Evolutionary conservation across 2,888 invertebrate genomes (phyloP), one percentile per base, ranked within the genome.

Genomic region (Dorcus parallelipipedus): DNA sequence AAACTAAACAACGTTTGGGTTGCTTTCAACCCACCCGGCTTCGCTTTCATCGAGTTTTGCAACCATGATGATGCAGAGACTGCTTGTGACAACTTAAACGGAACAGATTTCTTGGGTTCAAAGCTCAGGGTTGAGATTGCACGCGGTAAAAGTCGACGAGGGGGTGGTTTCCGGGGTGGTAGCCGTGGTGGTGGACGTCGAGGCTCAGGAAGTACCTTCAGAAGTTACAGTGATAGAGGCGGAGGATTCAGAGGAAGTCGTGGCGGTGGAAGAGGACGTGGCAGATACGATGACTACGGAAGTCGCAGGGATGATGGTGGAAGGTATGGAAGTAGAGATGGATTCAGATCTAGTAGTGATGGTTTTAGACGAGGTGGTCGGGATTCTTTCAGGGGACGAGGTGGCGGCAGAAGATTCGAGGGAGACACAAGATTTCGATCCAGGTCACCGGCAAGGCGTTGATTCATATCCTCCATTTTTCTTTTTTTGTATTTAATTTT

Each of bases 1-100:
- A 93, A 93, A 82, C 83, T 95, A 69, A 93, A 91, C 81, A 91
- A 91, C 70, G 93, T 94, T 66, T 95, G 94, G 94, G 93, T 92
- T 70, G 94, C 95, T 68, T 91, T 94, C 79, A 94, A 95, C 80
- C 95, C 95, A 68, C 94, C 94, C 68, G 94, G 95, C 73, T 95
- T 95, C 80, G 95, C 94, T 65, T 95, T 95, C 82, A 91, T 95
- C 78, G 94, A 95, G 81, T 95, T 93, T 80, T 88, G 90, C 77
- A 91, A 90, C 80, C 86, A 88, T 78, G 88, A 89, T 75, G 94
- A 95, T 80, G 95, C 95, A 41, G 92, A 93, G 77, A 88, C 90
- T 73, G 95, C 95, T 63, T 93, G 93, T 81, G 90, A 88, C 78
- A 89, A 88, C 73, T 85, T 95, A 81, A 94, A 95, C 73, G 94